Base-by-base conservation (phyloP, 1,140 invertebrate species). In the Saccostrea cuccullata region DNA sequence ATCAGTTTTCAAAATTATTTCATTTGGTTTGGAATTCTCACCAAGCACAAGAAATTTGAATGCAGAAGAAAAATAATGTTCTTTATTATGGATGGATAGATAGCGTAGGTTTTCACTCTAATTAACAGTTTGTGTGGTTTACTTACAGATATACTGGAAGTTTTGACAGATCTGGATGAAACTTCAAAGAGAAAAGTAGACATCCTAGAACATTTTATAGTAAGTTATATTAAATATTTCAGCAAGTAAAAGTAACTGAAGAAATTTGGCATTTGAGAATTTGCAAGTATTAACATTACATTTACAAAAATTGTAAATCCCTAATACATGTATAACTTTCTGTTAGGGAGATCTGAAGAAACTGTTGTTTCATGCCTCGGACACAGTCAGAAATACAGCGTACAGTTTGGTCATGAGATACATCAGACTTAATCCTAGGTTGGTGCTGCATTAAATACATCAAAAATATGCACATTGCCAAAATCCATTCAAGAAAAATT, bases 151-250 rank as follows among this genome's bases (percentile, higher is more conserved):
- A 95, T 97, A 9, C 93, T 96, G 26, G 94, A 94, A 20, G 96
- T 96, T 36, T 92, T 98, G 12, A 96, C 97, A 94, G 97, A 97
- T 94, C 95, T 97, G 2, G 97, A 97, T 91, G 96, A 96, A 90
- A 92, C 96, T 11, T 97, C 97, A 0, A 96, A 96, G 67, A 96
- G 96, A 87, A 96, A 96, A 92, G 96, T 97, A 15, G 96, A 96
- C 20, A 94, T 97, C 20, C 94, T 97, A 3, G 96, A 97, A 90
- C 95, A 96, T 87, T 96, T 97, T 84, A 95, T 96, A 55, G 96
- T 97, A 90, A 95, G 96, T 85, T 85, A 23, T 12, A 84, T 20
- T 64, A 2, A 20, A 20, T 17, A 3, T 47, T 20, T n/a, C 3
- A 64, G 15, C 17, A 64, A 64, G 5, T n/a, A n/a, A 6, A 64